phyloP scores from a whole-genome alignment of 1,140 invertebrate species.

The Lysiphlebus fabarum region DNA sequence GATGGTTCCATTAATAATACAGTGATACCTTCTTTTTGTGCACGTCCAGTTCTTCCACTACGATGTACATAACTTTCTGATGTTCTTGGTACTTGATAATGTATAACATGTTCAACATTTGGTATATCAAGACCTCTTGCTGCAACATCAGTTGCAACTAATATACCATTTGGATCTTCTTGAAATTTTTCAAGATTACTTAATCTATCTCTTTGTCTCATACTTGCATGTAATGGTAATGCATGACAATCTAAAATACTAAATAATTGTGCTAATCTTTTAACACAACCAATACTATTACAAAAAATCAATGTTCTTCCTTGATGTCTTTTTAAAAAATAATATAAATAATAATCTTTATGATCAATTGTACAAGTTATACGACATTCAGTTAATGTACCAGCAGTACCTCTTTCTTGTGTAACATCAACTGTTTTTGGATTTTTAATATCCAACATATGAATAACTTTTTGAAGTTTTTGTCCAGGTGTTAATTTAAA shows the following conservation, averaged over 20 bases:
- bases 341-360: conserved; percentile 92
- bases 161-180: conserved; percentile 67
- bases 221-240: conserved; percentile 86
- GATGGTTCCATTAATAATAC: conserved; percentile 87
- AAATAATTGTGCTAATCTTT: conserved; percentile 79
- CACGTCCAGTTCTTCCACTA: conserved; percentile 92
- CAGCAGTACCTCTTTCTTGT: conserved; percentile 70
- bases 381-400: conserved; percentile 77
- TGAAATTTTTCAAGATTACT: conserved; percentile 94
- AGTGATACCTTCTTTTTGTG: conserved; percentile 82
- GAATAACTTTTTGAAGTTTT: conserved; percentile 70
- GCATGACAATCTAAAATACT: conserved; percentile 74
- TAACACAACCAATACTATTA: conserved; percentile 93
- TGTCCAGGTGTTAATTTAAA: conserved; percentile 66
- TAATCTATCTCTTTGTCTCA: conserved; percentile 91
- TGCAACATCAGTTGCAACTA: conserved; percentile 97
- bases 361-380: conserved; percentile 75
- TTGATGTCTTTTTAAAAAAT: conserved; percentile 79
- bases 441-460: conserved; percentile 77
- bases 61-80: conserved; percentile 96
- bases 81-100: conserved; percentile 95
- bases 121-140: conserved; percentile 95
- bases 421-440: conserved; percentile 95
- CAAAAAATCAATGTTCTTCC: conserved; percentile 95
- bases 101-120: conserved; percentile 90